These are phyloP conservation scores for Malurus splendens DNA, from an alignment of 2,797 vertebrate species.

Conservation along the genomic window DNA sequence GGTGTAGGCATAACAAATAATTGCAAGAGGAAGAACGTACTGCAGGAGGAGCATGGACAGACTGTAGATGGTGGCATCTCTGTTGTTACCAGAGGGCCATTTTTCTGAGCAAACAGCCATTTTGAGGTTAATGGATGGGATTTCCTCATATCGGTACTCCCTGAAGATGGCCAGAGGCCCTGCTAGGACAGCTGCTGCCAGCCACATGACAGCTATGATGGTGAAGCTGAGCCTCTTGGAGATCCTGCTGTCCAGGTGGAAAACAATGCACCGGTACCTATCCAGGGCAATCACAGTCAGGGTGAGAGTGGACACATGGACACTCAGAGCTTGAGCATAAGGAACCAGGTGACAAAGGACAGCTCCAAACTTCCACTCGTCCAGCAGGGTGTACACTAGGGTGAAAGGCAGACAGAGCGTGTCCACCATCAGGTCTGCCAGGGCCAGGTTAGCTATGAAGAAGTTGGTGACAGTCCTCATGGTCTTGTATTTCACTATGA, in stretches of 20 bases:
- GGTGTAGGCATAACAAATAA: conserved; percentile 89
- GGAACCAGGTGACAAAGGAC: conserved; percentile 88
- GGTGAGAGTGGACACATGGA: conserved; percentile 88
- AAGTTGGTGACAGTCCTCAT: conserved; percentile 94
- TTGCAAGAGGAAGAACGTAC: conserved; percentile 83
- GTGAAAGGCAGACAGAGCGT: conserved; percentile 90
- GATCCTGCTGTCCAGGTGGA: conserved; percentile 85
- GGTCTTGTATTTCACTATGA: conserved; percentile 85
- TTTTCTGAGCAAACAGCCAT: conserved; percentile 91
- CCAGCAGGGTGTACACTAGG: conserved; percentile 85
- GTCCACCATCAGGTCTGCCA: conserved; percentile 90
- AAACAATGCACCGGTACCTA: conserved; percentile 88
- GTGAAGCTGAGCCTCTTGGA: conserved; percentile 82
- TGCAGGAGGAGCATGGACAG: conserved; percentile 89
- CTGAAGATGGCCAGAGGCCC: conserved; percentile 89
- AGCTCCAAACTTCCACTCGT: conserved; percentile 91
- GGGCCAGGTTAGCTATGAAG: conserved; percentile 90
- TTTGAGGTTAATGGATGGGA: conserved; percentile 82
- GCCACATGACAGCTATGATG: conserved; percentile 85
- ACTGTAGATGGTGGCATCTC: conserved; percentile 89
- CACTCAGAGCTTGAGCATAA: conserved; percentile 87
- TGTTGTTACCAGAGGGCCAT: conserved; percentile 84
- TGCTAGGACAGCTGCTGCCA: conserved; percentile 81
- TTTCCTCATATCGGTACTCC: conserved; percentile 85
- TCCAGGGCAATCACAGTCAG: conserved; percentile 89